Base-by-base conservation (phyloP, 1,140 invertebrate genomes). In the Atta colombica region DNA sequence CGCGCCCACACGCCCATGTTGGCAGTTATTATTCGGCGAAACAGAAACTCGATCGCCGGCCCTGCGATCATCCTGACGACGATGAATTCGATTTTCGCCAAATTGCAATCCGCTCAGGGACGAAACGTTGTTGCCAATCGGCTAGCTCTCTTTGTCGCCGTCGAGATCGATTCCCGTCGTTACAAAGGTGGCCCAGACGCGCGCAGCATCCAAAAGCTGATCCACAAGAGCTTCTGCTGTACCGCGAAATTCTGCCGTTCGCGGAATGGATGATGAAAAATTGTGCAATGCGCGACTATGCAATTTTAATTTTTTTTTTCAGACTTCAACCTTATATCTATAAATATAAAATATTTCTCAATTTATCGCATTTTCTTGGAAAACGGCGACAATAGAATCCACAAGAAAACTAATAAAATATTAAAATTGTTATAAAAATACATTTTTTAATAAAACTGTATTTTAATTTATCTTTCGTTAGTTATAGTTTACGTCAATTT, bases 71-170 rank as follows among this genome's bases (percentile, higher is more conserved):
- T 51, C 77, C 25, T 49, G 63, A 49, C 60, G 53, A 78, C 49
- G 45, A 61, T 49, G 68, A 84, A 75, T 84, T 84, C 69, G 55
- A 84, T 84, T 75, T 63, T 84, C 80, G 39, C 18, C 55, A 75
- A 84, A 74, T 84, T 84, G 69, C 69, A 55, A 63, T 75, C 14
- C 49, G 31, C 49, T 14, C 2, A 28, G 49, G 51, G 18, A 7
- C 18, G 45, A 55, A 53, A 49, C 63, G 65, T 58, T 25, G 65
- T 35, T 55, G 77, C 49, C 66, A 71, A 39, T 69, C 75, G 53
- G n/a, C 74, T 1, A 31, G 35, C 12, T 55, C 53, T 21, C 80
- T 82, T 82, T 82, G 80, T 82, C 80, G 63, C 8, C 61, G 45
- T 18, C 21, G 28, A 25, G 49, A 80, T 80, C 63, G 77, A 80